A percentile compares a stretch with the other conserved stretches of the same genome.
phyloP scores from a whole-genome alignment of 2,797 vertebrate species.

The Hapalemur alaotrensis region DNA sequence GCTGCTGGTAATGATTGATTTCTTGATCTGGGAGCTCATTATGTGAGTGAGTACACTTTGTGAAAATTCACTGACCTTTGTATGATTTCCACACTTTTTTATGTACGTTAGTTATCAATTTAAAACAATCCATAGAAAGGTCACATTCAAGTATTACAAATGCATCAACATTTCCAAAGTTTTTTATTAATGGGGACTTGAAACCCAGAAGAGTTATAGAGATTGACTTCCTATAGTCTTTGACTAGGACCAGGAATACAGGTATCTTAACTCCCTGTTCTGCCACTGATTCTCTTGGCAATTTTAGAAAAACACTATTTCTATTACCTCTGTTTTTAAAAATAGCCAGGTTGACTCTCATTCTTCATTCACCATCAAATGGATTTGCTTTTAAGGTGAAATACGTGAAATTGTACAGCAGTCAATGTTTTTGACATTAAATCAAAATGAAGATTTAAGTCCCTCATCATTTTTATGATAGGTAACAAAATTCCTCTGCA shows the following conservation, averaged over 20 bases:
- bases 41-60: neutral
- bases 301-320: constrained; percentile 37
- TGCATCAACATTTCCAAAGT: neutral
- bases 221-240: neutral
- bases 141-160: neutral
- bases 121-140: neutral
- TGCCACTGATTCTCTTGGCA: neutral
- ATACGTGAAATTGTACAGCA: neutral
- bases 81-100: neutral
- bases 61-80: neutral
- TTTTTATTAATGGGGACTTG: neutral
- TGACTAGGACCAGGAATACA: neutral
- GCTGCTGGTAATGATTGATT: neutral
- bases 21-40: neutral
- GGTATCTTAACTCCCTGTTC: neutral
- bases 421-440: neutral
- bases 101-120: neutral
- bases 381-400: constrained; percentile 45
- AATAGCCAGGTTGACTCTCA: neutral
- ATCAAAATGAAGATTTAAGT: constrained; percentile 2
- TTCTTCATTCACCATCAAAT: neutral
- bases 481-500: neutral
- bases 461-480: neutral
- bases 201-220: neutral
- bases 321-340: neutral